phyloP scores from a whole-genome alignment of 2,113 vertebrate genomes.

The Taurulus bubalis region DNA sequence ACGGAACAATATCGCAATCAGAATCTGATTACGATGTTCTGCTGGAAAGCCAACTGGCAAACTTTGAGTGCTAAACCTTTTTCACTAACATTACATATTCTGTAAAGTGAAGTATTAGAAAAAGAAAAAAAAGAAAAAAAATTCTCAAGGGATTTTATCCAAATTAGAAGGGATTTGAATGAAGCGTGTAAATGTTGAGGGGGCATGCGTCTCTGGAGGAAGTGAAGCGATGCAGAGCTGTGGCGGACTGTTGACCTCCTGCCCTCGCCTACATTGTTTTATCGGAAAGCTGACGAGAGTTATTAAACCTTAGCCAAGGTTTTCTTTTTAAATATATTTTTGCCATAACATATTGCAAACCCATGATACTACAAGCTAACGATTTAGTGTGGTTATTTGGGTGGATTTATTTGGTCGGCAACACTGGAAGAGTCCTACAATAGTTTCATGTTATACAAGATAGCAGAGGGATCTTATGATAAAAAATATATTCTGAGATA shows the following conservation, averaged over 20 bases:
- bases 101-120: background rate
- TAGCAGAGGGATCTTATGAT: background rate
- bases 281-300: conserved; percentile 6
- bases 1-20: background rate
- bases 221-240: background rate
- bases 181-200: background rate
- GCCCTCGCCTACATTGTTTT: background rate
- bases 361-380: background rate
- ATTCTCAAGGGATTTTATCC: conserved; percentile 8
- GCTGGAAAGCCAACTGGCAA: too few species aligned
- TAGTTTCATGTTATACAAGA: background rate
- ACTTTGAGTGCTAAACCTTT: background rate
- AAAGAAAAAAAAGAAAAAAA: background rate
- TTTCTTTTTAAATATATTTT: background rate
- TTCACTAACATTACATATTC: background rate
- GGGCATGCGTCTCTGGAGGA: background rate
- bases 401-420: background rate
- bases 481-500: background rate
- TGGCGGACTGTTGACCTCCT: conserved; percentile 10
- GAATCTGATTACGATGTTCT: background rate
- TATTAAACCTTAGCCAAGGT: background rate
- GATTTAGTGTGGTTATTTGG: background rate
- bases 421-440: background rate
- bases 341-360: background rate
- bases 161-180: background rate